phyloP scores from a whole-genome alignment of 1,140 invertebrate species.

The Drosophila tristis region DNA sequence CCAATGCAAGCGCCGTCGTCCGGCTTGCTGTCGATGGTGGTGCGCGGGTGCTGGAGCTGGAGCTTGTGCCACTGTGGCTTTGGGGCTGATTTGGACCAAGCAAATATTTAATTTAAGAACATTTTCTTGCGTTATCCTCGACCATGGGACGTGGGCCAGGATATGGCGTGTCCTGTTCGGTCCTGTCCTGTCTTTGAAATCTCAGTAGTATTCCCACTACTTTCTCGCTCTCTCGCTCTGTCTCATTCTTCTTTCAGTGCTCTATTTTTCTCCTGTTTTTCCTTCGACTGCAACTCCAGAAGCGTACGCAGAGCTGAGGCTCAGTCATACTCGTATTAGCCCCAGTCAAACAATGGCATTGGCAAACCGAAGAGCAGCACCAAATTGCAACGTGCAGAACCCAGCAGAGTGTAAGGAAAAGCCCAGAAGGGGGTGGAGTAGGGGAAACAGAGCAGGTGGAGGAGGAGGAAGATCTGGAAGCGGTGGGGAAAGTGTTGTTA shows the following conservation, averaged over 20 bases:
- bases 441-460: constrained; percentile 7
- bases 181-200: constrained; percentile 66
- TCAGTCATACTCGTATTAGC: constrained; percentile 74
- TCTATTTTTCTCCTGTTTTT: constrained; percentile 7
- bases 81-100: constrained; percentile 68
- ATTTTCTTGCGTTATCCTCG: constrained; percentile 60
- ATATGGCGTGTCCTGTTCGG: constrained; percentile 43
- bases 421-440: background rate
- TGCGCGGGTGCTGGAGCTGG: too few species aligned
- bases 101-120: constrained; percentile 78
- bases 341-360: constrained; percentile 79
- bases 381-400: constrained; percentile 70
- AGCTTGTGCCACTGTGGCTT: constrained; percentile 7
- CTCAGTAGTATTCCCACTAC: constrained; percentile 67
- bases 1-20: constrained; percentile 19
- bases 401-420: constrained; percentile 20
- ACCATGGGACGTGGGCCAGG: constrained; percentile 43
- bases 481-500: constrained; percentile 54
- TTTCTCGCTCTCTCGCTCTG: constrained; percentile 9
- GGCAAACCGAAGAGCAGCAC: constrained; percentile 61
- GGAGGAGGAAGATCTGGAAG: constrained; percentile 1
- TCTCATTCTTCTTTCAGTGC: background rate
- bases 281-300: constrained; percentile 50
- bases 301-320: constrained; percentile 40
- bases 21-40: constrained; percentile 5